These are phyloP conservation scores for Adelphocoris suturalis DNA, from an alignment of 2,888 invertebrate species.

Conservation along the genomic window DNA sequence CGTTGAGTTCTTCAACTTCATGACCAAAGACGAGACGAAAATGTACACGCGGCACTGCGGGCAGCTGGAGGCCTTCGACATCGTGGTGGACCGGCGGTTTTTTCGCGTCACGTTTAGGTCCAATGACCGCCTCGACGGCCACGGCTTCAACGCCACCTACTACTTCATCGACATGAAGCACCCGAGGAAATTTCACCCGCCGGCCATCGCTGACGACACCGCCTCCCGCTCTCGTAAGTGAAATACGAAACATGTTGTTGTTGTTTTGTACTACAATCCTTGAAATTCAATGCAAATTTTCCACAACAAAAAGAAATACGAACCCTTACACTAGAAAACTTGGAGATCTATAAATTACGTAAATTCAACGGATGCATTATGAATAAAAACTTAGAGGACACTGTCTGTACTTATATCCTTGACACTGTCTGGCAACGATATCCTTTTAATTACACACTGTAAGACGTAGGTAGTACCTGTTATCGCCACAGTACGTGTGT, in stretches of 20 bases:
- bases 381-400: too few relatives aligned
- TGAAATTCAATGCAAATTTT: too few relatives aligned
- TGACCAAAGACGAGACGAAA: slow-evolving; percentile 90
- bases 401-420: too few relatives aligned
- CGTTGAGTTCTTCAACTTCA: slow-evolving; percentile 96
- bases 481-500: too few relatives aligned
- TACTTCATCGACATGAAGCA: slow-evolving; percentile 83
- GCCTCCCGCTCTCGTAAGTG: neutral
- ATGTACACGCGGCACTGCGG: slow-evolving; percentile 95
- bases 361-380: too few relatives aligned
- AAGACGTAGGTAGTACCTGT: too few relatives aligned
- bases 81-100: slow-evolving; percentile 93
- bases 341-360: too few relatives aligned
- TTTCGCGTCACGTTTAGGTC: slow-evolving; percentile 96
- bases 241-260: too few relatives aligned
- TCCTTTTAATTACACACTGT: too few relatives aligned
- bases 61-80: slow-evolving; percentile 87
- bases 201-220: slow-evolving; percentile 5
- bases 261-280: too few relatives aligned
- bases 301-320: too few relatives aligned
- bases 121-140: slow-evolving; percentile 94
- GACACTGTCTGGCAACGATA: neutral
- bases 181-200: slow-evolving; percentile 44
- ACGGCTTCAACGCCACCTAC: slow-evolving; percentile 95
- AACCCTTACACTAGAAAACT: too few relatives aligned